A percentile compares a stretch with the other conserved stretches of the same genome.
Conservation (phyloP, 2,888 invertebrate genomes). For the Drosophila antonietae region DNA sequence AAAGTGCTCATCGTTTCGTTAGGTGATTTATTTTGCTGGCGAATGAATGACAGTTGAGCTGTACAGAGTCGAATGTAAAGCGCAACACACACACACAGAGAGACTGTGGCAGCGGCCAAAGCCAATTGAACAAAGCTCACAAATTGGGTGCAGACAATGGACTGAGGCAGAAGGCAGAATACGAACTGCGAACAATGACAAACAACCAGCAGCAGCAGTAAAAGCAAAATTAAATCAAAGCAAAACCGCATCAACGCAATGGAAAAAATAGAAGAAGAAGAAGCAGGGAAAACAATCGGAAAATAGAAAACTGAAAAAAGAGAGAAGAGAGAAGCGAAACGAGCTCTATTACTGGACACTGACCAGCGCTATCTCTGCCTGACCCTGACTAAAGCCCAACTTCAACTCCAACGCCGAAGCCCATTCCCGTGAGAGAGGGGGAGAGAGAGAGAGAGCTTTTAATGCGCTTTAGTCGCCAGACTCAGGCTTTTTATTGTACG, state of each 20-base stretch:
- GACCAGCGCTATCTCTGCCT: constrained; percentile 1
- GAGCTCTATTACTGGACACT: constrained; percentile 32
- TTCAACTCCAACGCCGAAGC: not conserved
- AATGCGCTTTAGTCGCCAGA: constrained; percentile 55
- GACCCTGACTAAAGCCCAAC: not conserved
- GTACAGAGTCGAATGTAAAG: not conserved
- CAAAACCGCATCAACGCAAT: constrained; percentile 58
- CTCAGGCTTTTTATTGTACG: constrained; percentile 54
- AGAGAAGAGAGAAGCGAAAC: constrained; percentile 7
- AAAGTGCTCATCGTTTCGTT: constrained; percentile 12
- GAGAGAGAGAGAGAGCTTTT: constrained; percentile 23
- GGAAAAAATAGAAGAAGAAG: constrained; percentile 26
- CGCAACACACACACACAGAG: constrained; percentile 2
- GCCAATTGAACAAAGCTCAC: constrained; percentile 64
- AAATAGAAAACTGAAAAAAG: constrained; percentile 4
- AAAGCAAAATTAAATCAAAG: constrained; percentile 75
- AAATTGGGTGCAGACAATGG: constrained; percentile 54
- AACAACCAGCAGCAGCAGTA: constrained; percentile 44
- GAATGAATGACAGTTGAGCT: constrained; percentile 23
- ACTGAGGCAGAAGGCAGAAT: not conserved
- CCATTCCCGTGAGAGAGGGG: constrained; percentile 8
- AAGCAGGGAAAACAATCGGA: constrained; percentile 17
- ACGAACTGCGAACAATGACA: constrained; percentile 46
- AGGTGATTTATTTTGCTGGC: constrained; percentile 39
- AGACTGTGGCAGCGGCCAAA: constrained; percentile 27